Base-by-base conservation (phyloP, 2,113 vertebrate species). In the Corynorhinus townsendii region DNA sequence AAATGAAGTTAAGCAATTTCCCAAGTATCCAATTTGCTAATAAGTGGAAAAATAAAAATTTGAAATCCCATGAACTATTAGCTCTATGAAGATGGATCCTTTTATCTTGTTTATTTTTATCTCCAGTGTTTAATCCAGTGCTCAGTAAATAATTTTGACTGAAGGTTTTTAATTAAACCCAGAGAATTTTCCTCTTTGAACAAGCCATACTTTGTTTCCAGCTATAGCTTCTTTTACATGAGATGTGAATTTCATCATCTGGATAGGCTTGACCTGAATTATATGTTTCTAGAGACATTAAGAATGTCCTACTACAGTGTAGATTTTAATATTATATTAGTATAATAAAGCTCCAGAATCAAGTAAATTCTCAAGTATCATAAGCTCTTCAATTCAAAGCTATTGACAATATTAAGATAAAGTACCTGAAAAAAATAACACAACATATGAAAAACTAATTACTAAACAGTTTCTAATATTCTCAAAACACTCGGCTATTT, bases 381-480 rank as follows among this genome's bases (percentile, higher is more conserved):
- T 90, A 47, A 90, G 20, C 11, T 91, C 59, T 95, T 97, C 40
- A 93, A 71, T 68, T 93, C 43, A 93, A 92, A 94, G 17, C 14
- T 90, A 85, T 68, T 81, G 28, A 52, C 38, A 91, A 59, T 22
- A 30, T 79, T 79, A 45, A 91, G 17, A 76, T 85, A 89, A 89
- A 92, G 75, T 86, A 76, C 49, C 47, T 72, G 28, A 40, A 86
- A 91, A 91, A 89, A 92, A 92, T 47, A 68, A n/a, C 26, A 30
- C 9, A 87, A 47, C 82, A 12, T 68, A 22, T 84, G 30, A 93
- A 94, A 91, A 96, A 38, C 15, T 24, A 72, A 49, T 89, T 93
- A 86, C 62, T 84, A 45, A 86, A 40, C 15, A 64, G 75, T 66
- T 87, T 90, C 3, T 82, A n/a, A 72, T 90, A 81, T 77, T 66